Base-by-base conservation (phyloP, 2,113 vertebrate species). In the Notothenia rossii region DNA sequence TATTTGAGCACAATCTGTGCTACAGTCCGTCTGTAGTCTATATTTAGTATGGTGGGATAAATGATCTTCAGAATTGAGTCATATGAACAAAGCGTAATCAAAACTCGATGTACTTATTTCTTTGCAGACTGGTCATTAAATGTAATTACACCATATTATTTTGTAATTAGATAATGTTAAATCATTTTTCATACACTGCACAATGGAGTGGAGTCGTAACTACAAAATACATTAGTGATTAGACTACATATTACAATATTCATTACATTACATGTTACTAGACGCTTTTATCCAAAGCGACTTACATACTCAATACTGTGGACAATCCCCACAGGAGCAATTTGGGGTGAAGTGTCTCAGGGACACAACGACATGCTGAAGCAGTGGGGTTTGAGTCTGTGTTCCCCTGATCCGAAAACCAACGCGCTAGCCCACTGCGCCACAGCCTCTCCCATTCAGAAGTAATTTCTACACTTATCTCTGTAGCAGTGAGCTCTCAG, bases 41-140 rank as follows among this genome's bases (percentile, higher is more conserved):
- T 46, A 48, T 48, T 48, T 48, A 48, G 46, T 18, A 13, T 54
- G 54, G 18, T 61, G 12, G 65, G 56, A 45, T 12, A 2, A 79
- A 69, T 70, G 46, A 60, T 40, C 65, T 17, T 43, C 12, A 64
- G 67, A 29, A 29, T 29, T 29, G 29, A 53, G 53, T 87, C 59
- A 82, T 70, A 55, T 66, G 58, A 77, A 79, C 60, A 40, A 61
- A 61, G 72, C 59, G 67, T 75, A 82, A 89, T 91, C 66, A 88
- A 66, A 51, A 73, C 64, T 69, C 75, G 66, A 61, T 77, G 74
- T 81, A 63, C 72, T 61, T 46, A 29, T 40, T 40, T 81, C 69
- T 73, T 62, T 66, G 7, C 79, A 74, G 75, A 79, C 79, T 9
- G 53, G 51, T 82, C 70, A 78, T 91, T 87, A 90, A 85, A 68